Evolutionary conservation across 2,797 vertebrate genomes (phyloP), one percentile per base, ranked within the genome.

Genomic region (Syngnathus rostellatus): DNA sequence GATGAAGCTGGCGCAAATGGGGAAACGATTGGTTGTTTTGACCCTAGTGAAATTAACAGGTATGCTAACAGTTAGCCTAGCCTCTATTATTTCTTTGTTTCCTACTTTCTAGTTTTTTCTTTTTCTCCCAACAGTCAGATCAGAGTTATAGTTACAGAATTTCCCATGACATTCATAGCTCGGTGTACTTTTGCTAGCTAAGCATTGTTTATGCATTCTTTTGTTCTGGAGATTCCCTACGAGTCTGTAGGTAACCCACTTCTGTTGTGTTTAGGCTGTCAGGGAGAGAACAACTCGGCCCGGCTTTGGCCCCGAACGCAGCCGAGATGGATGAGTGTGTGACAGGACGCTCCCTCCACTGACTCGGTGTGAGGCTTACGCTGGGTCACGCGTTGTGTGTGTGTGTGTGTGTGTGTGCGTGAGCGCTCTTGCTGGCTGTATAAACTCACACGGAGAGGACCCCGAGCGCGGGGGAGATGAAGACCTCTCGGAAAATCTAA

Each of bases 401-500:
- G 74, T 68, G 73, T 67, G 76, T 40, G 19, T 69, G 76, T 67
- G 76, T 40, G 19, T 69, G 76, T 66, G 65, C 45, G 19, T 69
- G 76, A 65, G 65, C 45, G 16, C 45, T 63, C 63, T 68, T 71
- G 70, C 72, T 82, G 62, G 75, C 78, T 89, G 77, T 90, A 83
- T 89, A 90, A 89, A 91, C 90, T 90, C 83, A 87, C 79, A 74
- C 83, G 79, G 85, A 83, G 88, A 43, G 79, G 81, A 89, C 85
- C 83, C 76, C 83, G 85, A 84, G 85, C 86, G 74, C 78, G 70
- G 76, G 76, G 72, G 78, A 90, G 90, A 91, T 92, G 91, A 90
- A 91, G 86, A 89, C 88, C 85, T 87, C 86, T 89, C 80, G 81
- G 78, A 79, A 80, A 92, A 91, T 88, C 86, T 92, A 92, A 92